Conservation (phyloP, 2,113 vertebrate species). For the Brachypteracias leptosomus region DNA sequence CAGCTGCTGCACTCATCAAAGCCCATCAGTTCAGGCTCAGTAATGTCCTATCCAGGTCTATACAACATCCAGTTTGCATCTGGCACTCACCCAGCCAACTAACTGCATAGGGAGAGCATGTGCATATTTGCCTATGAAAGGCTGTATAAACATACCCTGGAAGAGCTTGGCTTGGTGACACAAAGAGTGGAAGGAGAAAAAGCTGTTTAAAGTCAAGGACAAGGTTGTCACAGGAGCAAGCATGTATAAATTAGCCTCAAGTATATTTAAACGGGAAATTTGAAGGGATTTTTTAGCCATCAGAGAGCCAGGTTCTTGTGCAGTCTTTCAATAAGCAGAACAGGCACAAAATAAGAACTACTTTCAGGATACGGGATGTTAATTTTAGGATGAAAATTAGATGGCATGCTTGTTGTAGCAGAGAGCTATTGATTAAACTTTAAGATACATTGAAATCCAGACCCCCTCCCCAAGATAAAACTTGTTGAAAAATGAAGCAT, state of each 20-base stretch:
- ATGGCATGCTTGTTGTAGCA: not conserved
- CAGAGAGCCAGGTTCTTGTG: not conserved
- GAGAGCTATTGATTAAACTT: not conserved
- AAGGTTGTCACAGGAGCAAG: not conserved
- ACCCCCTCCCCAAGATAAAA: not conserved
- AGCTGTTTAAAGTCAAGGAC: not conserved
- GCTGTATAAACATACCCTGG: not conserved
- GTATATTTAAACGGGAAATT: not conserved
- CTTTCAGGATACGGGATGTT: not conserved
- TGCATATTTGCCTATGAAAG: not conserved
- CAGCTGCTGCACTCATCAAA: not conserved
- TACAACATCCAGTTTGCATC: not conserved
- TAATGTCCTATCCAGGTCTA: not conserved
- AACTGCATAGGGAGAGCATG: not conserved
- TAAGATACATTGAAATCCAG: not conserved
- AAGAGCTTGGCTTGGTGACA: not conserved
- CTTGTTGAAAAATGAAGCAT: not conserved
- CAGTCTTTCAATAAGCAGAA: not conserved
- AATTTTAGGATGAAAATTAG: not conserved
- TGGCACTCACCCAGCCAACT: not conserved
- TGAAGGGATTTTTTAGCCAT: not conserved
- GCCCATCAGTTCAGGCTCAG: not conserved
- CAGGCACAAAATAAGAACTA: not conserved
- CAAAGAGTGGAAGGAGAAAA: not conserved
- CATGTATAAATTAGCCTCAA: not conserved